A percentile compares a stretch with the other conserved stretches of the same genome.
Evolutionary conservation across 2,113 vertebrate species (phyloP).

Genomic region (Dryoscopus gambensis): DNA sequence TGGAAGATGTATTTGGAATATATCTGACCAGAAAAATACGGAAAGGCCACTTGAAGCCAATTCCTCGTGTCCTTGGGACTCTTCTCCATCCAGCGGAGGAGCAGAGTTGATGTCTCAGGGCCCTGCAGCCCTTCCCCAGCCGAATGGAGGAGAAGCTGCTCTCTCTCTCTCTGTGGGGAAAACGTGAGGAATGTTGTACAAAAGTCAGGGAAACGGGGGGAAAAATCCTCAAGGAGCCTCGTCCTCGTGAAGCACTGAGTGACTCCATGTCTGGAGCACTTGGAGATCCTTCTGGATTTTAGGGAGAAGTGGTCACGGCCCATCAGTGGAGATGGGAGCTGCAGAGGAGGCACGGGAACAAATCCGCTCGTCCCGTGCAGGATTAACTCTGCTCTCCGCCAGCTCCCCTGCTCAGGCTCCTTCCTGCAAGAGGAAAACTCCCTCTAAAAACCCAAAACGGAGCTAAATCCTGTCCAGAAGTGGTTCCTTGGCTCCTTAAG

Average conservation of each 20-base stretch:
- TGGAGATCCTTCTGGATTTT: not conserved
- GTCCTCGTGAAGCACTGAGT: not conserved
- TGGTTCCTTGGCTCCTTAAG: not conserved
- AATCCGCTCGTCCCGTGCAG: not conserved
- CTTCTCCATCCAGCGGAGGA: not conserved
- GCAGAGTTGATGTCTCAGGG: not conserved
- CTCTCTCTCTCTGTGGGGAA: not conserved
- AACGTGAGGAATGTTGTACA: not conserved
- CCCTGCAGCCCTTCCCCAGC: not conserved
- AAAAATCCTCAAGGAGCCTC: not conserved
- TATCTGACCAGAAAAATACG: not conserved
- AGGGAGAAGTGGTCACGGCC: not conserved
- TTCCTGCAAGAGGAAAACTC: not conserved
- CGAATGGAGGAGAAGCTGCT: not conserved
- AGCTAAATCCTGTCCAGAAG: not conserved
- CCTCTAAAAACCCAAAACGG: not conserved
- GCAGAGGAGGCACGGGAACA: not conserved
- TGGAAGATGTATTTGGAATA: not conserved
- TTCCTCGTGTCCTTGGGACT: not conserved
- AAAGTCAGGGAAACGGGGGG: not conserved
- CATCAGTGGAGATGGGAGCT: not conserved
- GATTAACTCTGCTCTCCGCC: rapidly evolving
- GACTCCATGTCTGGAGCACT: not conserved
- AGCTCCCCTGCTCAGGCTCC: not conserved
- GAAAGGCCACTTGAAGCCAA: not conserved